A percentile compares a stretch with the other conserved stretches of the same genome.
These are phyloP conservation scores for Hyphantria cunea DNA, from an alignment of 1,140 invertebrate species.

Conservation along the genomic window DNA sequence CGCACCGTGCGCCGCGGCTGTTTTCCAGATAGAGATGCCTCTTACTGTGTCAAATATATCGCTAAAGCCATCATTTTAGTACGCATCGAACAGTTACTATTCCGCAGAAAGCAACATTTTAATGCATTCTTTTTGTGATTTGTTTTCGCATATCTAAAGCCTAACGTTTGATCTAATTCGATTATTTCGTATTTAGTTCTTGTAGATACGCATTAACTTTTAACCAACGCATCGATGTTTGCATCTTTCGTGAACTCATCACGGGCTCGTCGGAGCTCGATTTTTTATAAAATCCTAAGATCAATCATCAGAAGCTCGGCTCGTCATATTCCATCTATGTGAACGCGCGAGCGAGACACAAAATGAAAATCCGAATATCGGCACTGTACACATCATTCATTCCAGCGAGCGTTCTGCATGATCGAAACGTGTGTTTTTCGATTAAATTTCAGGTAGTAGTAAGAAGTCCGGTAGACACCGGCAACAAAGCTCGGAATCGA, in stretches of 20 bases:
- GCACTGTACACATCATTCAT: slow-evolving; percentile 74
- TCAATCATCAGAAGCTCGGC: slow-evolving; percentile 7
- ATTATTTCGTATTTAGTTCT: slow-evolving; percentile 49
- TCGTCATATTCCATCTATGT: slow-evolving; percentile 5
- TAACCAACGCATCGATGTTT: slow-evolving; percentile 60
- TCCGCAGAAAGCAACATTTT: slow-evolving; percentile 74
- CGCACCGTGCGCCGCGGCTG: slow-evolving; percentile 70
- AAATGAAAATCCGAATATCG: slow-evolving; percentile 31
- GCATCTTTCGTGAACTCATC: slow-evolving; percentile 16
- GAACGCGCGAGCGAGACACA: slow-evolving; percentile 15
- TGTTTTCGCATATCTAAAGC: slow-evolving; percentile 62
- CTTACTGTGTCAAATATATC: slow-evolving; percentile 54
- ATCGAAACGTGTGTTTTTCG: slow-evolving; percentile 81
- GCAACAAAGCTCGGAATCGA: slow-evolving; percentile 44
- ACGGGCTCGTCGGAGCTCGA: background rate
- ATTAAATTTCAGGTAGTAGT: slow-evolving; percentile 77
- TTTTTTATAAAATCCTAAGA: slow-evolving; percentile 5
- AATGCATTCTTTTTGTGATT: slow-evolving; percentile 72
- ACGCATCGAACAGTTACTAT: slow-evolving; percentile 61
- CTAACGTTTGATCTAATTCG: slow-evolving; percentile 66
- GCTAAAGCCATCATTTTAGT: slow-evolving; percentile 62
- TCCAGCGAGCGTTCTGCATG: slow-evolving; percentile 78
- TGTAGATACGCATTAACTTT: slow-evolving; percentile 62
- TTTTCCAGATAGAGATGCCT: slow-evolving; percentile 64
- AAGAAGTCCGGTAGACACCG: slow-evolving; percentile 64